These are phyloP conservation scores for Hydrophis major DNA, from an alignment of 2,797 vertebrate genomes.

Conservation along the genomic window DNA sequence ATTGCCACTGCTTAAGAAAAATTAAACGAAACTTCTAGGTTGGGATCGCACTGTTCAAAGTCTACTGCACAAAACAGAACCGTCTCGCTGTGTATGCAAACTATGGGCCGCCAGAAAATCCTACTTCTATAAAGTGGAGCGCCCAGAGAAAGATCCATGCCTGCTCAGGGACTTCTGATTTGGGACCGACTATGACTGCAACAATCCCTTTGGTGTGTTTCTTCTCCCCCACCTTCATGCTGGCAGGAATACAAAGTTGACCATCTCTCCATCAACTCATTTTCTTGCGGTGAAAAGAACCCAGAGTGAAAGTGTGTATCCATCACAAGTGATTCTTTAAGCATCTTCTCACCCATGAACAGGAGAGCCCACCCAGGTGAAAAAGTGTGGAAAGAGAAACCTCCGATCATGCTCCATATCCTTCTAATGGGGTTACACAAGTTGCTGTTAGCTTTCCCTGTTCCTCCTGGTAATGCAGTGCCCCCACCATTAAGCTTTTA, in stretches of 20 bases:
- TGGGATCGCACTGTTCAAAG: neutral
- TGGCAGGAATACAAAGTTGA: neutral
- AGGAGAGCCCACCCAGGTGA: neutral
- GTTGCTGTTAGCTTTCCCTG: neutral
- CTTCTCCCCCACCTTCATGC: neutral
- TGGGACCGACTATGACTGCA: neutral
- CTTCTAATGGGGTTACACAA: neutral
- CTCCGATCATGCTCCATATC: neutral
- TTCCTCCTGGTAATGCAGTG: neutral
- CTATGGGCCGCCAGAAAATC: neutral
- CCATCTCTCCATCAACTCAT: neutral
- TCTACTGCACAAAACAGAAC: neutral
- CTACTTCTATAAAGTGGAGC: neutral
- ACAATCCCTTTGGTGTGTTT: neutral
- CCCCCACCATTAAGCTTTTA: neutral
- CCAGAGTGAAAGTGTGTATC: neutral
- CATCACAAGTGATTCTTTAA: neutral
- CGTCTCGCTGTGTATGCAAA: neutral
- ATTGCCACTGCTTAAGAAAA: neutral
- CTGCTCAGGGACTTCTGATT: neutral
- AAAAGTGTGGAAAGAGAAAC: neutral
- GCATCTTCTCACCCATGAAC: neutral
- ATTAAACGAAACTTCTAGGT: neutral
- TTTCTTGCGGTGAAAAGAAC: neutral
- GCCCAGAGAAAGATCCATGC: neutral